Evolutionary conservation across 2,797 vertebrate species (phyloP).

Genomic region (Chelmon rostratus): DNA sequence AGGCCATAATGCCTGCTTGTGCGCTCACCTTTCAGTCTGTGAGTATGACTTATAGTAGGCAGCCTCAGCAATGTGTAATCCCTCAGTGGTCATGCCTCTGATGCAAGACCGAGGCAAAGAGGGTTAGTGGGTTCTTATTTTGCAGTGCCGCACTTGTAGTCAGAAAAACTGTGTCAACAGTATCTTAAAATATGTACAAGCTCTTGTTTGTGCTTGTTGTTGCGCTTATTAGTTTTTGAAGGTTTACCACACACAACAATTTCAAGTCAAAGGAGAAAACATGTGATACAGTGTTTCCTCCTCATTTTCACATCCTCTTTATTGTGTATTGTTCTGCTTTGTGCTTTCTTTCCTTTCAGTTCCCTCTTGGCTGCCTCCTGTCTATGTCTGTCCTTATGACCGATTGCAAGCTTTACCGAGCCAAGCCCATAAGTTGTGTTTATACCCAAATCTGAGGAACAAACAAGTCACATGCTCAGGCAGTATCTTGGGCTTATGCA

Average conservation of each 20-base stretch:
- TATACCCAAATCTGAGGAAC: conserved; percentile 58
- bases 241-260: not conserved
- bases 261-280: not conserved
- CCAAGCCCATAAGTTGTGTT: conserved; percentile 41
- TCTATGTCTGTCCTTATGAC: conserved; percentile 54
- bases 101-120: conserved; percentile 78
- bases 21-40: conserved; percentile 54
- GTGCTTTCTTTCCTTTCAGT: conserved; percentile 31
- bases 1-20: conserved; percentile 71
- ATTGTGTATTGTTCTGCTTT: conserved; percentile 56
- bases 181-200: conserved; percentile 53
- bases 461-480: conserved; percentile 80
- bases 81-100: conserved; percentile 70
- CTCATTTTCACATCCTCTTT: conserved; percentile 67
- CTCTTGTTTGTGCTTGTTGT: conserved; percentile 12
- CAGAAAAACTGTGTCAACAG: conserved; percentile 60
- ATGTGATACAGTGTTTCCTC: not conserved
- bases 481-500: conserved; percentile 73
- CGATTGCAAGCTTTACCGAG: conserved; percentile 25
- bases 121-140: conserved; percentile 76
- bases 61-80: conserved; percentile 74
- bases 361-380: conserved; percentile 33
- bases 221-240: conserved; percentile 20
- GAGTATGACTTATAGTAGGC: conserved; percentile 60
- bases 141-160: conserved; percentile 32